Conservation (phyloP, 2,888 invertebrate species). For the Orthonychiurus folsomi region DNA sequence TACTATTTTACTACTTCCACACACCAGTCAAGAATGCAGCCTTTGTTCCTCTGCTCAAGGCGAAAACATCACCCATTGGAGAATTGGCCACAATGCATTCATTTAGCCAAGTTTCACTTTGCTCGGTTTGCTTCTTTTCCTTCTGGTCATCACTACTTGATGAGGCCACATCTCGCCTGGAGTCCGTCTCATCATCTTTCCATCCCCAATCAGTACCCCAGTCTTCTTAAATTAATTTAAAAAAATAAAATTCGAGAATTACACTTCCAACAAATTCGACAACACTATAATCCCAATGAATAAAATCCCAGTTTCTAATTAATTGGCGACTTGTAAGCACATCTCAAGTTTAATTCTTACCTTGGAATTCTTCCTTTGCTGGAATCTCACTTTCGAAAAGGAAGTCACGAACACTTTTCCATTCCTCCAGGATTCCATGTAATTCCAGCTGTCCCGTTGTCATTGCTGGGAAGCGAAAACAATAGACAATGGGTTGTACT, state of each 20-base stretch:
- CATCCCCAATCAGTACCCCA: constrained; percentile 15
- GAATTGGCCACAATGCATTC: constrained; percentile 59
- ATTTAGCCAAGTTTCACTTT: constrained; percentile 65
- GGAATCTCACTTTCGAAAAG: constrained; percentile 10
- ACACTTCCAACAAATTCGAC: neutral
- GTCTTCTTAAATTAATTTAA: neutral
- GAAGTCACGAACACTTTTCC: constrained; percentile 22
- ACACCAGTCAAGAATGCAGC: constrained; percentile 56
- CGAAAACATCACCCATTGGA: constrained; percentile 62
- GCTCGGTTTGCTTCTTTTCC: constrained; percentile 11
- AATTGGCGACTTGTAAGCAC: too few relatives aligned
- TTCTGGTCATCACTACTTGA: constrained; percentile 1
- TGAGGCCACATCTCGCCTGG: neutral
- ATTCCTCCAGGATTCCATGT: constrained; percentile 32
- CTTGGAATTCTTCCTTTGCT: constrained; percentile 11
- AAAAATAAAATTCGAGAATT: constrained; percentile 4
- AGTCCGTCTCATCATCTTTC: constrained; percentile 13
- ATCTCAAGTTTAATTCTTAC: too few relatives aligned
- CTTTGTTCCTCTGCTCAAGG: constrained; percentile 56
- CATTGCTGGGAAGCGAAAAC: too few relatives aligned
- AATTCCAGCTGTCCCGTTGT: constrained; percentile 29
- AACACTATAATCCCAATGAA: neutral
- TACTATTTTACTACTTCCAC: constrained; percentile 17
- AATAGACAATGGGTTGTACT: too few relatives aligned
- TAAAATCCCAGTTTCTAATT: too few relatives aligned